A percentile compares a stretch with the other conserved stretches of the same genome.
phyloP scores from a whole-genome alignment of 2,113 vertebrate genomes.

The Mus spicilegus region DNA sequence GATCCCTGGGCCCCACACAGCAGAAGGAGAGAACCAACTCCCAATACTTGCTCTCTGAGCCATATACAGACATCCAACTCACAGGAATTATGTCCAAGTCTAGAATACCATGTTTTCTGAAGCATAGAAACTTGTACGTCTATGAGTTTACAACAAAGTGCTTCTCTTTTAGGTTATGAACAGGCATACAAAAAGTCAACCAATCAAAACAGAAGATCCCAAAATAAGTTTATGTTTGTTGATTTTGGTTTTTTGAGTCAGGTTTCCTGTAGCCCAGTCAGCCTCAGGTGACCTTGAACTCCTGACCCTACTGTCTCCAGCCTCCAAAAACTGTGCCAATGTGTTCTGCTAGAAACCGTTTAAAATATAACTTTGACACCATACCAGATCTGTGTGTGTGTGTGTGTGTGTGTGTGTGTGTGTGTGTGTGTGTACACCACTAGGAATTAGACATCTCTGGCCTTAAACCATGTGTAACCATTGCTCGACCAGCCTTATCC shows the following conservation, averaged over 20 bases:
- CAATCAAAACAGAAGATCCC: conserved; percentile 38
- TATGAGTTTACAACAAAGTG: not conserved
- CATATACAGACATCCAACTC: too few relatives aligned
- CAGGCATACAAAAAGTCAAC: not conserved
- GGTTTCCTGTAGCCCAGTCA: not conserved
- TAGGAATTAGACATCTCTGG: too few relatives aligned
- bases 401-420: too few relatives aligned
- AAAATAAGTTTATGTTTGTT: not conserved
- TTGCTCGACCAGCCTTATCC: not conserved
- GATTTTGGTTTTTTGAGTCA: not conserved
- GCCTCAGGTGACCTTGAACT: not conserved
- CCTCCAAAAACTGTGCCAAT: not conserved
- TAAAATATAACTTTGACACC: not conserved
- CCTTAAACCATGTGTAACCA: not conserved
- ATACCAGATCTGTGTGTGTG: not conserved
- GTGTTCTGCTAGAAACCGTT: not conserved
- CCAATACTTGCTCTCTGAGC: not conserved
- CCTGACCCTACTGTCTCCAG: not conserved
- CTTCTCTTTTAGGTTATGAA: not conserved
- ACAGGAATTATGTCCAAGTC: not conserved
- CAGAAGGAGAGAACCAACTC: not conserved
- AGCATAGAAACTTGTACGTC: not conserved
- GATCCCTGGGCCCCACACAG: not conserved
- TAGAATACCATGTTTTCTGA: not conserved
- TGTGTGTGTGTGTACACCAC: not conserved